Percentiles rank a stretch among this genome's conserved stretches.
phyloP scores from a whole-genome alignment of 2,888 invertebrate species.

The Nomada hirtipes region DNA sequence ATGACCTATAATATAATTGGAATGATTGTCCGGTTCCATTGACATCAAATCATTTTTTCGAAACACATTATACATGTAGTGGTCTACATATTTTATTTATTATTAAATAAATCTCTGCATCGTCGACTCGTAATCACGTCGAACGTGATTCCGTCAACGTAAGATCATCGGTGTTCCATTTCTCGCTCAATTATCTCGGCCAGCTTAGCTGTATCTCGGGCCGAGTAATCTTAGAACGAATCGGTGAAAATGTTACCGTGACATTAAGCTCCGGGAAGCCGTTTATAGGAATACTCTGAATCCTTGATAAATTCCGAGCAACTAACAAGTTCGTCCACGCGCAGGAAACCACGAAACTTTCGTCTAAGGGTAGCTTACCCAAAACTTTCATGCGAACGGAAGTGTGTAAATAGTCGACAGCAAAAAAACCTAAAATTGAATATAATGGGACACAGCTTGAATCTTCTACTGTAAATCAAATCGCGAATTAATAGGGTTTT shows the following conservation, averaged over 20 bases:
- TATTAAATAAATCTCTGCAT: too few relatives aligned
- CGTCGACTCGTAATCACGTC: too few relatives aligned
- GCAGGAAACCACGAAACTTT: conserved; percentile 40
- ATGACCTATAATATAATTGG: too few relatives aligned
- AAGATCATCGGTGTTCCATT: too few relatives aligned
- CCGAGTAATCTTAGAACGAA: conserved; percentile 11
- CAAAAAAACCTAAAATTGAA: not conserved
- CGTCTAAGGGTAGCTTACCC: not conserved
- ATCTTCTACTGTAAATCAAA: not conserved
- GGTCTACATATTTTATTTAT: too few relatives aligned
- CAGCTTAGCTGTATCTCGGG: not conserved
- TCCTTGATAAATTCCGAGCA: conserved; percentile 2
- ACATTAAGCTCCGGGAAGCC: conserved; percentile 17
- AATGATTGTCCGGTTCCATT: too few relatives aligned
- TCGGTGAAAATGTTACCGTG: conserved; percentile 30
- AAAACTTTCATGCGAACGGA: not conserved
- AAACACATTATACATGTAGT: too few relatives aligned
- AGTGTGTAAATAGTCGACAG: not conserved
- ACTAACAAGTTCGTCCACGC: conserved; percentile 15
- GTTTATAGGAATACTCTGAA: conserved; percentile 18
- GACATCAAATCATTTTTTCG: too few relatives aligned
- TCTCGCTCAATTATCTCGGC: conserved; percentile 16
- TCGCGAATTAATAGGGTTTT: not conserved
- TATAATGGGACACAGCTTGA: not conserved
- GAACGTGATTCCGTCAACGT: too few relatives aligned